These are phyloP conservation scores for Steatocranus sp. DNA, from an alignment of 2,797 vertebrate species.

Conservation along the genomic window DNA sequence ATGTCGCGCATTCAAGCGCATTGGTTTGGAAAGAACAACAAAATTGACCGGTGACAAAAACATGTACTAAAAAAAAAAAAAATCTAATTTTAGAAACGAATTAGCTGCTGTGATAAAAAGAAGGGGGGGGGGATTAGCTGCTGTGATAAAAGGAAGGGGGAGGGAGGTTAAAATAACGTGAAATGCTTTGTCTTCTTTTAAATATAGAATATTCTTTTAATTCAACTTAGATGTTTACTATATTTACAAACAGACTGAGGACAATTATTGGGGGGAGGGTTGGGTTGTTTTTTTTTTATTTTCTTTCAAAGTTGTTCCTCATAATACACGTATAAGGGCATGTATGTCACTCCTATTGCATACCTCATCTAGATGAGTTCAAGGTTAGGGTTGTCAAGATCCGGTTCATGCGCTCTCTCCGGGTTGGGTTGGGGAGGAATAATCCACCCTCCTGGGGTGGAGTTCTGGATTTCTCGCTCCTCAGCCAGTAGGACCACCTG, in stretches of 20 bases:
- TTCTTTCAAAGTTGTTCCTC: neutral
- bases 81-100: neutral
- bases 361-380: too few relatives aligned
- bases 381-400: neutral
- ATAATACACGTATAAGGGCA: neutral
- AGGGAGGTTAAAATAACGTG: neutral
- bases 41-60: neutral
- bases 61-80: neutral
- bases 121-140: neutral
- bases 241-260: neutral
- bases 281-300: neutral
- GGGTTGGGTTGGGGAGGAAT: neutral
- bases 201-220: neutral
- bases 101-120: neutral
- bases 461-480: neutral
- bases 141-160: neutral
- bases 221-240: neutral
- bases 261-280: neutral
- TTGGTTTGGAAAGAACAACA: constrained; percentile 19
- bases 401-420: neutral
- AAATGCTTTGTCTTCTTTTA: neutral
- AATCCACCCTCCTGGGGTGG: neutral
- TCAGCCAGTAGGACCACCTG: neutral
- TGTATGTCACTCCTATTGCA: too few relatives aligned
- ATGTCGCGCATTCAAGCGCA: constrained; percentile 5